Evolutionary conservation across 64 coral and sea anemone species (phyloP), one percentile per base, ranked within the genome.

Genomic region (Hydrozoanthus tunicans): DNA sequence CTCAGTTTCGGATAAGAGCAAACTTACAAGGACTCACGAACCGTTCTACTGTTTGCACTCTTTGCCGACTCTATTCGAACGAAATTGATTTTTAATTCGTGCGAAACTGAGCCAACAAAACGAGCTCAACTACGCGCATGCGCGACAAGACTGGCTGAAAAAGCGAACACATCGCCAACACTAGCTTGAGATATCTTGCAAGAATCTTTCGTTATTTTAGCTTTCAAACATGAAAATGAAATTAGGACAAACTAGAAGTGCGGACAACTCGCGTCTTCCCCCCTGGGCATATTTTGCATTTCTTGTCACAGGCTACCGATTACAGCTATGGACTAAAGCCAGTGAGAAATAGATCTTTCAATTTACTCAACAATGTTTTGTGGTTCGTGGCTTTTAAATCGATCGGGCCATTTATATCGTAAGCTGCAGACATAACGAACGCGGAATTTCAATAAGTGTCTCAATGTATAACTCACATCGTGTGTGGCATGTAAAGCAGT

Each of bases 21-120:
- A 85, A 73, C 69, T 88, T 73, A 60, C 69, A 53, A 7, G 1
- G 2, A 12, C 20, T 88, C 55, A 26, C 69, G 55, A 88, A 88
- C 73, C 64, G 70, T 64, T 67, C 84, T 25, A 56, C 69, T 88
- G 25, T 88, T 88, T 88, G 54, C 84, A 26, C 24, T 75, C 55
- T 57, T 88, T 74, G 61, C 74, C 69, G 32, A 88, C 68, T 61
- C 24, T 74, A 51, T 54, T 75, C 68, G 0, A 88, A 73, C 84
- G 56, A 88, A 88, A 88, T 88, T 70, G 68, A 67, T 88, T 88
- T 86, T 75, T 74, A 88, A 88, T 86, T 86, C 56, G 6, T 59
- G 4, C 68, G 55, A 73, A 88, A 81, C 58, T 51, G 26, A 81
- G 60, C 59, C 79, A 8, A 60, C 79, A 81, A 11, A 81, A 88